Evolutionary conservation across 64 coral and sea anemone genomes (phyloP).

Genomic region (Acropora yongei): DNA sequence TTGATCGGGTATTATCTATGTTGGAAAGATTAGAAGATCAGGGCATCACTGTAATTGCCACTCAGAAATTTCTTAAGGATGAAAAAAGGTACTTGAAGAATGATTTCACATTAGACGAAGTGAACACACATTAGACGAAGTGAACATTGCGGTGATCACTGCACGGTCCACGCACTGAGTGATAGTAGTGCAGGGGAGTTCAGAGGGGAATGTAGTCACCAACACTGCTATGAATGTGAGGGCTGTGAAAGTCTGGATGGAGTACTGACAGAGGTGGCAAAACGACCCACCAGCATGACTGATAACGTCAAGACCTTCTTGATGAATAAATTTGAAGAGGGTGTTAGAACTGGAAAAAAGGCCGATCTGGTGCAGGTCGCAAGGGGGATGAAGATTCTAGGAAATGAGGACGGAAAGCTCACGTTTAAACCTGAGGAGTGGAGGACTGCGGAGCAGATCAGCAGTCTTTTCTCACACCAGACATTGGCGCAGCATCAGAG

Average conservation of each 20-base stretch:
- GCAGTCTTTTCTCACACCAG: too few relatives aligned
- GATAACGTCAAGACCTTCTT: too few relatives aligned
- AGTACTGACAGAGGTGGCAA: not conserved
- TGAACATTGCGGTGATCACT: not conserved
- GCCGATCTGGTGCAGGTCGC: too few relatives aligned
- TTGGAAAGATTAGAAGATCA: not conserved
- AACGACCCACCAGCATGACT: too few relatives aligned
- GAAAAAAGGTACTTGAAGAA: not conserved
- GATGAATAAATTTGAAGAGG: too few relatives aligned
- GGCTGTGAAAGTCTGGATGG: not conserved
- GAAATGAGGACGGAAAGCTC: not conserved
- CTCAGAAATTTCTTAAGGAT: not conserved
- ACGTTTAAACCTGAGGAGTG: not conserved
- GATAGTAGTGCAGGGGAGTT: not conserved
- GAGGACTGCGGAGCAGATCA: too few relatives aligned
- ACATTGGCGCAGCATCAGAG: too few relatives aligned
- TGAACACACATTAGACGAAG: not conserved
- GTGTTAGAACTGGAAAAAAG: too few relatives aligned
- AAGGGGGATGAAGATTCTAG: too few relatives aligned
- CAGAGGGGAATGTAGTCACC: not conserved
- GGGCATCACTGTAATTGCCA: not conserved
- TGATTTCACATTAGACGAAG: not conserved
- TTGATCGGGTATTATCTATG: constrained; percentile 15
- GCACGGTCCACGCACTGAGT: not conserved
- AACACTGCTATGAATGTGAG: not conserved